Percentiles rank a stretch among this genome's conserved stretches.
Conservation (phyloP, 2,113 vertebrate species). For the Cynoglossus semilaevis region DNA sequence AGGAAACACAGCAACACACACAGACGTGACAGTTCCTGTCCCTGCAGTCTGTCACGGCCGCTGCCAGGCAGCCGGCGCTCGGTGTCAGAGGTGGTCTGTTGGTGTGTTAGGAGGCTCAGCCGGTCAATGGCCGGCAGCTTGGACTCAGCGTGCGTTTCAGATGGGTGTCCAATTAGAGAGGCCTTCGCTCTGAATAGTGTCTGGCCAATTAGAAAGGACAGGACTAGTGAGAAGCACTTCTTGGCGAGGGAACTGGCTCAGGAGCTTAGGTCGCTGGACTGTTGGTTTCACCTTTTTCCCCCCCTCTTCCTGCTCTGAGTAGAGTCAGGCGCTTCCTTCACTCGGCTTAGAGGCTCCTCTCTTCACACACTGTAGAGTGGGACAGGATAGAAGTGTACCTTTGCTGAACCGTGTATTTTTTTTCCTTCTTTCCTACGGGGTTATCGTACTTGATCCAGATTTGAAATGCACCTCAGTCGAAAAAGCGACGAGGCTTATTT, state of each 20-base stretch:
- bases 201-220: conserved; percentile 64
- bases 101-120: conserved; percentile 46
- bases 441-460: conserved; percentile 51
- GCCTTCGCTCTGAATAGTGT: conserved; percentile 58
- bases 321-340: conserved; percentile 26
- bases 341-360: conserved; percentile 28
- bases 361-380: conserved; percentile 13
- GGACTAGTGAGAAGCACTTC: conserved; percentile 41
- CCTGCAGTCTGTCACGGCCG: conserved; percentile 53
- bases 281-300: conserved; percentile 12
- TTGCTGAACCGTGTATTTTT: conserved; percentile 18
- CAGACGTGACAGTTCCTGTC: conserved; percentile 51
- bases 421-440: conserved; percentile 36
- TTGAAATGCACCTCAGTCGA: conserved; percentile 36
- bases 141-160: conserved; percentile 60
- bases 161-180: conserved; percentile 69
- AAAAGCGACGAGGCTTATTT: conserved; percentile 18
- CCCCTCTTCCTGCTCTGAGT: background rate
- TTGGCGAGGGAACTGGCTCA: conserved; percentile 15
- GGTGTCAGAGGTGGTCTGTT: conserved; percentile 46
- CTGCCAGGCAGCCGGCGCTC: conserved; percentile 56
- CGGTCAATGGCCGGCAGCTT: conserved; percentile 60
- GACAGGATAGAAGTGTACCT: conserved; percentile 40
- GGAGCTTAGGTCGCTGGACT: conserved; percentile 35
- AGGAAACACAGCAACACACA: conserved; percentile 21